Conservation (phyloP, 2,797 vertebrate genomes). For the Lemur catta region DNA sequence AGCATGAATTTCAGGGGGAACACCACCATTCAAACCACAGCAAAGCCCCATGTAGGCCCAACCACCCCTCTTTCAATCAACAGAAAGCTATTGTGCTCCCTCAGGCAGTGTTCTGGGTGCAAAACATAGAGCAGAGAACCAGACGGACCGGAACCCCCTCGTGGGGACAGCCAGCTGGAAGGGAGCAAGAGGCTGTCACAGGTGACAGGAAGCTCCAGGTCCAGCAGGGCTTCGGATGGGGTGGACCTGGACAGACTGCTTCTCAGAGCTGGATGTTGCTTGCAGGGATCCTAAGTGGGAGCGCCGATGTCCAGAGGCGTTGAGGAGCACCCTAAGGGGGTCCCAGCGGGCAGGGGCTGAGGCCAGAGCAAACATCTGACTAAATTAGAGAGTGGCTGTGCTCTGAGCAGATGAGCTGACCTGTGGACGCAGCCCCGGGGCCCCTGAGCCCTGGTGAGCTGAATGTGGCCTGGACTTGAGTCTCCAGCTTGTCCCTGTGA, state of each 20-base stretch:
- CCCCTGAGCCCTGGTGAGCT: background rate
- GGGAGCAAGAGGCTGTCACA: background rate
- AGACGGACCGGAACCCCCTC: background rate
- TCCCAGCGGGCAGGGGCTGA: background rate
- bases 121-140: background rate
- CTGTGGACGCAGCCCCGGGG: accelerated
- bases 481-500: accelerated
- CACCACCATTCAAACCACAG: background rate
- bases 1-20: background rate
- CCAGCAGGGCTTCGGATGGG: background rate
- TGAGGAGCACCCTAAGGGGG: background rate
- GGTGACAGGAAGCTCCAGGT: background rate
- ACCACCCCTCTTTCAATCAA: background rate
- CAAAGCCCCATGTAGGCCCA: background rate
- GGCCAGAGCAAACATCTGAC: background rate
- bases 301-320: background rate
- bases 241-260: background rate
- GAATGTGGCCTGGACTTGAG: background rate
- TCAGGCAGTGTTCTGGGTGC: accelerated
- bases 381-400: background rate
- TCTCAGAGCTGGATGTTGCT: background rate
- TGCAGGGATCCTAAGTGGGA: too few species aligned
- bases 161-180: background rate
- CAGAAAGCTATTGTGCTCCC: background rate
- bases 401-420: background rate